Conservation (phyloP, 2,888 invertebrate genomes). For the Bombyx huttoni region DNA sequence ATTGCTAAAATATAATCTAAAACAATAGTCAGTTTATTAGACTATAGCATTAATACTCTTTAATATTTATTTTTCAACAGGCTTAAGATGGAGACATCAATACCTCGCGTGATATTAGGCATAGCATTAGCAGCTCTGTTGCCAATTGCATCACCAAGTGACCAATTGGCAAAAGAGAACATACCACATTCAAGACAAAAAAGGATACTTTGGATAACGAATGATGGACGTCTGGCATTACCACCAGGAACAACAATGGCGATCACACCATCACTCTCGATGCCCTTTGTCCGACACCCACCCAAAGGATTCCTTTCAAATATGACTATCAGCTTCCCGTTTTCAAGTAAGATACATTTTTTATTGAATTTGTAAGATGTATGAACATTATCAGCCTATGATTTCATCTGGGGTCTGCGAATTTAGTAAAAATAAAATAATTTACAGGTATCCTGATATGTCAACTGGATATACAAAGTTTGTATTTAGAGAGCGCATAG, state of each 20-base stretch:
- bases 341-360: slow-evolving; percentile 79
- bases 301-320: slow-evolving; percentile 89
- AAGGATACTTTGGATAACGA: slow-evolving; percentile 87
- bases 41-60: not conserved
- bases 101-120: slow-evolving; percentile 56
- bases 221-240: slow-evolving; percentile 85
- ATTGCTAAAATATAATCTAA: no score
- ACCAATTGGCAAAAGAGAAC: slow-evolving; percentile 44
- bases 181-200: slow-evolving; percentile 83
- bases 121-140: slow-evolving; percentile 57
- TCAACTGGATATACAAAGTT: slow-evolving; percentile 42
- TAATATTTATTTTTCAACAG: slow-evolving; percentile 17
- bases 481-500: slow-evolving; percentile 34
- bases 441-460: slow-evolving; percentile 50
- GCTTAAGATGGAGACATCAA: slow-evolving; percentile 53
- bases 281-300: slow-evolving; percentile 88
- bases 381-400: not conserved
- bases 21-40: no score
- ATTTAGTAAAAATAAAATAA: not conserved
- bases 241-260: slow-evolving; percentile 87
- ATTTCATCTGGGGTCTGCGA: not conserved
- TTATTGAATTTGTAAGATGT: slow-evolving; percentile 1
- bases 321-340: slow-evolving; percentile 85
- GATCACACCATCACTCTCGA: slow-evolving; percentile 83
- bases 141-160: slow-evolving; percentile 48